Evolutionary conservation across 2,113 vertebrate genomes (phyloP).

Genomic region (Pandion haliaetus): DNA sequence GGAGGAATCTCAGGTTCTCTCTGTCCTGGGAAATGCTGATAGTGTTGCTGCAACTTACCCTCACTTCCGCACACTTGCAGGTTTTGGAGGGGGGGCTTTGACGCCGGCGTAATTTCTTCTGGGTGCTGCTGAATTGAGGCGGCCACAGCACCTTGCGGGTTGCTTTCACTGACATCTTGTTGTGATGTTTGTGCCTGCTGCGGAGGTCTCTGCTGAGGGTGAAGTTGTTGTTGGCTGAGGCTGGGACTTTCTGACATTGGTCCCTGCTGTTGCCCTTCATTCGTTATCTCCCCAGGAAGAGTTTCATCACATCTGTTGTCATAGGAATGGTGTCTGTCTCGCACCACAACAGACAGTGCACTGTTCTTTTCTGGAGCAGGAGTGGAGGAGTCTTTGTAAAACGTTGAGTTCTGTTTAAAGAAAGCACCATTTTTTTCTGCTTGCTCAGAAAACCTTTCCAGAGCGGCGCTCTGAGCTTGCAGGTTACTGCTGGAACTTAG

Average conservation of each 20-base stretch:
- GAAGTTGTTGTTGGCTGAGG: background rate
- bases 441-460: constrained; percentile 72
- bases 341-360: constrained; percentile 42
- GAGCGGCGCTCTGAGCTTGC: constrained; percentile 70
- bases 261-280: constrained; percentile 46
- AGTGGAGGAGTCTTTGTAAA: constrained; percentile 77
- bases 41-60: constrained; percentile 51
- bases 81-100: constrained; percentile 42
- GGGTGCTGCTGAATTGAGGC: background rate
- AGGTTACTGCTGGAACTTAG: constrained; percentile 70
- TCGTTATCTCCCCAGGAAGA: constrained; percentile 66
- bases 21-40: constrained; percentile 39
- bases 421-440: constrained; percentile 76
- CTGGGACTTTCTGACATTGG: constrained; percentile 16
- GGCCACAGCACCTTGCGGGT: background rate
- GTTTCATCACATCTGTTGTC: constrained; percentile 50
- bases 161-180: background rate
- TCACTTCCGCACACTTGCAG: background rate
- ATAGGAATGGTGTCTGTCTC: constrained; percentile 63
- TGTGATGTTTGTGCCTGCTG: constrained; percentile 36
- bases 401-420: constrained; percentile 74
- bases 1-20: constrained; percentile 39
- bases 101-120: constrained; percentile 1
- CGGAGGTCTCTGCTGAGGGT: constrained; percentile 39
- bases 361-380: constrained; percentile 59